Base-by-base conservation (phyloP, 2,888 invertebrate genomes). In the Acholoe squamosa region DNA sequence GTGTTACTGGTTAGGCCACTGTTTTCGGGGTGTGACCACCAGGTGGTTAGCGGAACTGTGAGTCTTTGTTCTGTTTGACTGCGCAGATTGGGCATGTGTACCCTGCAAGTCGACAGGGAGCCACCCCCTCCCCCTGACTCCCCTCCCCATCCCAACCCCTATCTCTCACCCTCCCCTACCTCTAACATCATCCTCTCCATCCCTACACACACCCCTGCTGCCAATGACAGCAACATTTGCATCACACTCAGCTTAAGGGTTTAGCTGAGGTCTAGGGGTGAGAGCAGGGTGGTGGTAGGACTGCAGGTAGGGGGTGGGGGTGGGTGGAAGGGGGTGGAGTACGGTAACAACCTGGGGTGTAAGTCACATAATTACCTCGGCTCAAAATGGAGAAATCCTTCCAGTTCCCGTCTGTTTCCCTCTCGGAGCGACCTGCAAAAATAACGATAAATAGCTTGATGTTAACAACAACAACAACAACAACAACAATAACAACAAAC, bases 201-300 rank as follows among this genome's bases (percentile, higher is more conserved):
- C 54, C 86, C 54, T 31, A 16, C 84, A 33, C 25, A 33, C 43
- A 43, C 43, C 43, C 43, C 43, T 7, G 34, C 34, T 22, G 5
- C 80, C 80, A 80, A 34, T 34, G 80, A 80, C 80, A 80, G 19
- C 80, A 80, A 33, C 80, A 80, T 80, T 80, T 80, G 80, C 33
- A 43, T 80, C 16, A 0, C 80, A 80, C 80, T 80, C 43, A 33
- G 33, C 43, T 80, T 43, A 80, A 22, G 22, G 34, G 25, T 34
- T 3, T 0, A 43, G 43, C 25, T 80, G 80, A 80, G 43, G 80
- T 14, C 34, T 33, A 22, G 19, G 25, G 25, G 80, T 33, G 80
- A 80, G 71, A 71, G 80, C 14, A 33, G 34, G 28, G 76, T 19
- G 76, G 0, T 19, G 31, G 19, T 31, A 22, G 80, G 34, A 43